Evolutionary conservation across 2,113 vertebrate genomes (phyloP).

Genomic region (Danio rerio): GRCz12tu NC_133187.1:49058001-49058500

Average conservation of each 20-base stretch:
- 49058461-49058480: too few species aligned
- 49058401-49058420: too few species aligned
- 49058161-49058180: not conserved
- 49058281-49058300: not conserved
- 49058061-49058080: not conserved
- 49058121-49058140: too few species aligned
- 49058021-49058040: slow-evolving; percentile 1
- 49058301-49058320: not conserved
- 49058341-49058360: not conserved
- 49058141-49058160: too few species aligned
- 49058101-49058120: not conserved
- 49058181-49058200: not conserved
- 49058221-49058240: not conserved
- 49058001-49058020: not conserved
- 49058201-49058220: slow-evolving; percentile 33
- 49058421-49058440: too few species aligned
- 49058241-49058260: slow-evolving; percentile 3
- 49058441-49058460: too few species aligned
- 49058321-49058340: not conserved
- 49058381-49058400: not conserved
- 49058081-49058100: slow-evolving; percentile 28
- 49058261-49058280: not conserved
- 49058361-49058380: not conserved
- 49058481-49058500: too few species aligned
- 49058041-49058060: slow-evolving; percentile 31